Evolutionary conservation across 2,113 vertebrate genomes (phyloP).

Genomic region (Synchiropus splendidus): DNA sequence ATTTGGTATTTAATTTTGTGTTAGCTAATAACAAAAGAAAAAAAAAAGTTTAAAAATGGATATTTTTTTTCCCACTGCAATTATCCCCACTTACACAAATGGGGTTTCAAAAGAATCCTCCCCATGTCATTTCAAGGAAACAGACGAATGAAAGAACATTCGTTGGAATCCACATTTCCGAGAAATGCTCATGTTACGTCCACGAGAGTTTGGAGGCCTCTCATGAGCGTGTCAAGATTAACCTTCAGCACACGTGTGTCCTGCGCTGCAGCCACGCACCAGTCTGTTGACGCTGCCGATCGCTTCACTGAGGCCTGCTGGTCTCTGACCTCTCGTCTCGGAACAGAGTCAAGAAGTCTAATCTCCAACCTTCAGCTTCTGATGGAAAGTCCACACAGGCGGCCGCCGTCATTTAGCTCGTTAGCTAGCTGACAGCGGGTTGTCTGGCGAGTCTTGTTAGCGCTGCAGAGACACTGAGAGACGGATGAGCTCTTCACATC

Average conservation of each 20-base stretch:
- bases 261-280: neutral
- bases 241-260: conserved; percentile 9
- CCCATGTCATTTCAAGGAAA: too few species aligned
- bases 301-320: conserved; percentile 18
- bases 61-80: too few species aligned
- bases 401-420: conserved; percentile 47
- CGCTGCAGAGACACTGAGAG: conserved; percentile 28
- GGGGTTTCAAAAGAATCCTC: too few species aligned
- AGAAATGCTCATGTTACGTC: too few species aligned
- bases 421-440: conserved; percentile 46
- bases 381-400: conserved; percentile 33
- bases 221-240: conserved; percentile 36
- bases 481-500: conserved; percentile 50
- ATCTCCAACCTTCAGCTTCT: conserved; percentile 37
- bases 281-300: conserved; percentile 12
- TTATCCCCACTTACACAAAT: too few species aligned
- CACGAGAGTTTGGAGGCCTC: conserved; percentile 8
- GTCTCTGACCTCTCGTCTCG: conserved; percentile 36
- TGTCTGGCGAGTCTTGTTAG: conserved; percentile 45
- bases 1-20: too few species aligned
- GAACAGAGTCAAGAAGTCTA: conserved; percentile 33
- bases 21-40: too few species aligned
- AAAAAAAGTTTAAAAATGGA: too few species aligned
- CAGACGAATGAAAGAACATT: too few species aligned
- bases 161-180: too few species aligned